Base-by-base conservation (phyloP, 2,888 invertebrate genomes). In the Shargacucullia verbasci region DNA sequence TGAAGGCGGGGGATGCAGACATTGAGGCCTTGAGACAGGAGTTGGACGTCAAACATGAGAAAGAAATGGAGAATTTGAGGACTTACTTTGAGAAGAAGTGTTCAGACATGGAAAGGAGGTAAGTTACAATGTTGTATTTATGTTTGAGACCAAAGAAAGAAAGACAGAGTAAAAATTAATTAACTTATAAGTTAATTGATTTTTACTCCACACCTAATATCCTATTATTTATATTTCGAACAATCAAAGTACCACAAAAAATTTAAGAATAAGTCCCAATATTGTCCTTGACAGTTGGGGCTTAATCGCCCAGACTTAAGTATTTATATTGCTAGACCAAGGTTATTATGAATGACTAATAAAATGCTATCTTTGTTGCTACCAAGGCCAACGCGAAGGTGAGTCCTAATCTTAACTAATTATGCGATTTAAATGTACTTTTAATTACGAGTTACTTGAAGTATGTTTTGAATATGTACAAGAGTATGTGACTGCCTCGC, bases 61-160 rank as follows among this genome's bases (percentile, higher is more conserved):
- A 95, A 65, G 97, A 97, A 84, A 96, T 97, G 96, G 97, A 97
- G 83, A 96, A 97, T 80, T 84, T 97, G 50, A 93, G 97, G 41
- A 96, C 95, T 9, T 97, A 97, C 79, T 97, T 97, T 80, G 97
- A 97, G 80, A 95, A 96, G 79, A 97, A 97, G 81, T 97, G 97
- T 81, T 95, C 96, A 0, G 97, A 97, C 76, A 95, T 97, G 86
- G 97, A 97, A 81, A 96, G 97, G 79, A 96, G 97, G 95, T 97
- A 85, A 88, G 93, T 83, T 34, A 8, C 7, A 14, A 38, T 38
- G 15, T 20, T 15, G 6, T 6, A 11, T 11, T 15, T n/a, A 38
- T 38, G 10, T 11, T 11, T n/a, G n/a, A n/a, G n/a, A n/a, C n/a
- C n/a, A n/a, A n/a, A n/a, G n/a, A n/a, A n/a, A n/a, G n/a, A n/a